Conservation (phyloP, 2,113 vertebrate genomes). For the Cyanoliseus patagonus region DNA sequence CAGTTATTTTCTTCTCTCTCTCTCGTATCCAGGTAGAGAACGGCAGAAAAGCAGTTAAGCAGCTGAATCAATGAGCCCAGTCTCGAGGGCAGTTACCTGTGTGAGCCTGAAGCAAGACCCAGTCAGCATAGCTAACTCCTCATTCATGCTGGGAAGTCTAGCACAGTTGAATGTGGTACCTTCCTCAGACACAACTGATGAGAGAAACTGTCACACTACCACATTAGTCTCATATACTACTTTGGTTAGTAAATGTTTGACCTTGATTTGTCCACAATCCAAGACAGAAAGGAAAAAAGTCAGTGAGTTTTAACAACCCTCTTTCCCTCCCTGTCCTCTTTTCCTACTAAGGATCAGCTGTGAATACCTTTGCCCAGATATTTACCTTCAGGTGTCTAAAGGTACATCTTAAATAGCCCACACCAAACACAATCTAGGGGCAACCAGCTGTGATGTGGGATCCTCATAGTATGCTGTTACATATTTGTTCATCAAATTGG, state of each 20-base stretch:
- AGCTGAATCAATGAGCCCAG: neutral
- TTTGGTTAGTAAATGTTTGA: neutral
- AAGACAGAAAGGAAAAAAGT: neutral
- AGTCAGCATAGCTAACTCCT: neutral
- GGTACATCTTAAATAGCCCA: neutral
- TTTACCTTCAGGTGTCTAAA: neutral
- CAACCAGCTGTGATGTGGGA: neutral
- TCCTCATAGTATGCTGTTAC: neutral
- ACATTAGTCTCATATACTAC: neutral
- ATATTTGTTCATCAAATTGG: neutral
- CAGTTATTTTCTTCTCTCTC: neutral
- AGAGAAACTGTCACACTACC: neutral
- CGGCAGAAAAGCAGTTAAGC: neutral
- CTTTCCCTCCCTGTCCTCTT: neutral
- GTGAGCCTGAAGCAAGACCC: neutral
- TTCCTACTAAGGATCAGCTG: neutral
- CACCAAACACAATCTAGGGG: neutral
- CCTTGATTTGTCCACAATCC: neutral
- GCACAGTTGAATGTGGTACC: neutral
- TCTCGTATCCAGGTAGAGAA: neutral
- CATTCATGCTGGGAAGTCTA: neutral
- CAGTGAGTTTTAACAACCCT: neutral
- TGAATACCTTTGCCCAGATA: neutral
- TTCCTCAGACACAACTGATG: neutral
- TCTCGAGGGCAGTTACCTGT: neutral